Base-by-base conservation (phyloP, 2,888 invertebrate genomes). In the Cephus rjabovi region DNA sequence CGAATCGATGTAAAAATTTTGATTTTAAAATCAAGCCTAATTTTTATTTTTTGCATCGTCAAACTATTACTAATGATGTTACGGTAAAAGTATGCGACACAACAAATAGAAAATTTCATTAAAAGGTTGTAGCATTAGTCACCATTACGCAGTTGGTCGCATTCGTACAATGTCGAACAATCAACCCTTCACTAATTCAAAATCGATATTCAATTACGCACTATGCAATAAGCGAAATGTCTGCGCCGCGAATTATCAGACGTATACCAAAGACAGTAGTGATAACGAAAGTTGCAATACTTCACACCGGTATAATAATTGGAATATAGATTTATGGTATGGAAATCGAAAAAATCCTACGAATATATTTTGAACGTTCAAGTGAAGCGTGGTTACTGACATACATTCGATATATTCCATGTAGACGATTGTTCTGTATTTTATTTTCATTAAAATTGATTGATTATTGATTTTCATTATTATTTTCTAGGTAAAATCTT, bases 391-490 rank as follows among this genome's bases (percentile, higher is more conserved):
- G 33, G 56, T 30, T 74, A 30, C 33, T 11, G 37, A 33, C 56
- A 23, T 77, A 80, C 80, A 83, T 84, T 83, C 79, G 80, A 84
- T 83, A 84, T 80, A 81, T 81, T 83, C 77, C 80, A 74, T 77
- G 79, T 11, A 76, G 73, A 73, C 15, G 75, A 82, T 81, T 81
- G 78, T 78, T 79, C 82, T 81, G 4, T 23, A 56, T 23, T 56
- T 2, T 56, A 56, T 56, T 56, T 56, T 23, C 23, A 56, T 56
- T 56, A 2, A 23, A 1, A 40, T 23, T 56, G 40, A 56, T 23
- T 23, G 23, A 56, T 23, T 23, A 23, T 56, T 56, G 23, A 56
- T 9, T 56, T 56, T 56, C 1, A 9, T 56, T 6, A 56, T 23
- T 56, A 56, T 23, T 56, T 23, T 56, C 23, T 56, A 56, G 2